These are phyloP conservation scores for Bursaphelenchus okinawaensis DNA, from an alignment of 2,888 invertebrate genomes.

Conservation along the genomic window DNA sequence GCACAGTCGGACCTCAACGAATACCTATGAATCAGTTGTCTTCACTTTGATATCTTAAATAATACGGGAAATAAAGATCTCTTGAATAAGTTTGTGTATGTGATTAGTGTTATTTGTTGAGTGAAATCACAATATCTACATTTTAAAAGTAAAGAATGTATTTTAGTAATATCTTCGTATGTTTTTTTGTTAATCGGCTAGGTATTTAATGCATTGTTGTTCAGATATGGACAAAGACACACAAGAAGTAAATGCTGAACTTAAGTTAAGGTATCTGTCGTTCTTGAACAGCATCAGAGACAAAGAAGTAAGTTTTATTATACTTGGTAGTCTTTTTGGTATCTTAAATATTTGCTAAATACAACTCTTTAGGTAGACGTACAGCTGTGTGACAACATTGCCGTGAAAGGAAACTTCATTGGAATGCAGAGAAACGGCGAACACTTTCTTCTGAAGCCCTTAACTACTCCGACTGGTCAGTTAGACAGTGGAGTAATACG, in stretches of 20 bases:
- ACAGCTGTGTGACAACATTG: slow-evolving; percentile 19
- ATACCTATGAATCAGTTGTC: slow-evolving; percentile 13
- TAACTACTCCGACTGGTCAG: slow-evolving; percentile 25
- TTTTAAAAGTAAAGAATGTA: too few relatives aligned
- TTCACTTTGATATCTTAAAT: background rate
- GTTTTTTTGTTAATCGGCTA: too few relatives aligned
- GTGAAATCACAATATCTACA: too few relatives aligned
- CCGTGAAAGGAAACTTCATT: slow-evolving; percentile 16
- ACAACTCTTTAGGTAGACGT: slow-evolving; percentile 20
- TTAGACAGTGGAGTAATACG: slow-evolving; percentile 20
- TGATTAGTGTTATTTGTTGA: too few relatives aligned
- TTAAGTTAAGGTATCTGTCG: slow-evolving; percentile 3
- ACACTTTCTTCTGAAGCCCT: slow-evolving; percentile 25
- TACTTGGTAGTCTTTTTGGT: slow-evolving; percentile 5
- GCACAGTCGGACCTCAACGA: slow-evolving; percentile 11
- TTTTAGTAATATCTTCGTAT: too few relatives aligned
- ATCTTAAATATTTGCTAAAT: too few relatives aligned
- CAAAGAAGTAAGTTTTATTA: slow-evolving; percentile 8
- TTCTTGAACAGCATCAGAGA: background rate
- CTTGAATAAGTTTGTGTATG: too few relatives aligned
- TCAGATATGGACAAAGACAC: too few relatives aligned
- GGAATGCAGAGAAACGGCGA: slow-evolving; percentile 21
- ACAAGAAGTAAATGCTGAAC: slow-evolving; percentile 16
- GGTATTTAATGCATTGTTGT: too few relatives aligned
- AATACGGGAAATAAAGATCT: background rate